These are phyloP conservation scores for Zeus faber DNA, from an alignment of 2,113 vertebrate genomes.

Conservation along the genomic window DNA sequence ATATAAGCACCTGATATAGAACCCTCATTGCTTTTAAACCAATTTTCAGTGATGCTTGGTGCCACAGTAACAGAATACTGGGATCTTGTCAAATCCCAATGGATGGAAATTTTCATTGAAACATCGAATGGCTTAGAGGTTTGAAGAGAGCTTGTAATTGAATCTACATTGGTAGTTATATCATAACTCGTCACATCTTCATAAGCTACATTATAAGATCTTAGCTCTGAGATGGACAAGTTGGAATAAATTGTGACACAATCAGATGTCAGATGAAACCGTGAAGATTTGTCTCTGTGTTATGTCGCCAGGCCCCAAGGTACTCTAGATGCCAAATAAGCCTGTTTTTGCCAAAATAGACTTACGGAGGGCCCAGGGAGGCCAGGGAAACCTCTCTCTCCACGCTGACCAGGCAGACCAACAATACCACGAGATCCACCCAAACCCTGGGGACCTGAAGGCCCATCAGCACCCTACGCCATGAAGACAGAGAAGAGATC, in stretches of 20 bases:
- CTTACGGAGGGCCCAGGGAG: conserved; percentile 93
- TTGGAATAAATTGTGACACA: background rate
- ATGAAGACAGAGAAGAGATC: conserved; percentile 11
- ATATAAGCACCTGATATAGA: too few relatives aligned
- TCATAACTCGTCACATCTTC: too few relatives aligned
- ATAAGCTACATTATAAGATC: background rate
- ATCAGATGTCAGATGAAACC: background rate
- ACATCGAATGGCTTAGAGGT: too few relatives aligned
- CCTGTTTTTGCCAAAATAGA: too few relatives aligned
- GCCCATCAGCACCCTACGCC: conserved; percentile 89
- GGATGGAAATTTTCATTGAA: too few relatives aligned
- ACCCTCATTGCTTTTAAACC: too few relatives aligned
- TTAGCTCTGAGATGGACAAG: background rate
- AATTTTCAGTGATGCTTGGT: too few relatives aligned
- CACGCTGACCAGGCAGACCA: conserved; percentile 93
- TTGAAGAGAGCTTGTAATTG: too few relatives aligned
- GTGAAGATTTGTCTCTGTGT: background rate
- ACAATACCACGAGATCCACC: conserved; percentile 92
- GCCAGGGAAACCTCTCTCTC: conserved; percentile 94
- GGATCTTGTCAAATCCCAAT: too few relatives aligned
- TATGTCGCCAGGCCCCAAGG: background rate
- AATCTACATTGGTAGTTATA: too few relatives aligned
- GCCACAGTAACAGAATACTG: too few relatives aligned
- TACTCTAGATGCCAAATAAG: background rate
- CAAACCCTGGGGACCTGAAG: conserved; percentile 87